Conservation (phyloP, 2,888 invertebrate genomes). For the Mythimna albipuncta region DNA sequence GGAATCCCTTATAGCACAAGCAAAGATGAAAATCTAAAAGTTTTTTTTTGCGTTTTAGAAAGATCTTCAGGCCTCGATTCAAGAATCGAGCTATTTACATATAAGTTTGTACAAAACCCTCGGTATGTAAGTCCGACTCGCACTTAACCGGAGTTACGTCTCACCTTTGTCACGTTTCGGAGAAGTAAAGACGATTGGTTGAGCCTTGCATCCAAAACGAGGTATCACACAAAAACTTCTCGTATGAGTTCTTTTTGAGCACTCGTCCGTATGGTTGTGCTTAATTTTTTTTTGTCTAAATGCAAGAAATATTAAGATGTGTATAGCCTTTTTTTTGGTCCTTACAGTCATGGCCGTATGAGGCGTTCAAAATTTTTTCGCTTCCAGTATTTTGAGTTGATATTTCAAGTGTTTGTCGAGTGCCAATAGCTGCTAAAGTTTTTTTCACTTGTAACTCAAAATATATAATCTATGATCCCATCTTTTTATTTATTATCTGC, state of each 20-base stretch:
- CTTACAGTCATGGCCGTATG: conserved; percentile 19
- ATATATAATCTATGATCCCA: background rate
- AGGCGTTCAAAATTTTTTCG: conserved; percentile 15
- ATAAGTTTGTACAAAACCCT: no score
- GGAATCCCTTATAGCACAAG: no score
- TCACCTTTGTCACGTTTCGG: conserved; percentile 80
- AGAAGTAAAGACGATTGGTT: conserved; percentile 75
- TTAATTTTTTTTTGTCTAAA: conserved; percentile 46
- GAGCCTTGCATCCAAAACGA: conserved; percentile 79
- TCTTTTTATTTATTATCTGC: background rate
- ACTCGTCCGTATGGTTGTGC: conserved; percentile 11
- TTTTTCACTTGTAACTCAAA: background rate
- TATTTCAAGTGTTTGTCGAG: background rate
- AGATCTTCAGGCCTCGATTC: no score
- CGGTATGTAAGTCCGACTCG: no score
- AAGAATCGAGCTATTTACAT: no score
- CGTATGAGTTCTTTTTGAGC: conserved; percentile 11
- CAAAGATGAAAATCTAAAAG: no score
- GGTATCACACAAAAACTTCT: conserved; percentile 53
- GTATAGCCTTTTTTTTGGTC: conserved; percentile 27
- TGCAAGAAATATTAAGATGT: conserved; percentile 28
- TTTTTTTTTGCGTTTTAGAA: no score
- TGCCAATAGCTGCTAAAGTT: background rate
- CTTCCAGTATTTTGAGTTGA: conserved; percentile 31
- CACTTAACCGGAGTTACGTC: background rate